A percentile compares a stretch with the other conserved stretches of the same genome.
These are phyloP conservation scores for Lampris incognitus DNA, from an alignment of 2,113 vertebrate genomes.

Conservation along the genomic window DNA sequence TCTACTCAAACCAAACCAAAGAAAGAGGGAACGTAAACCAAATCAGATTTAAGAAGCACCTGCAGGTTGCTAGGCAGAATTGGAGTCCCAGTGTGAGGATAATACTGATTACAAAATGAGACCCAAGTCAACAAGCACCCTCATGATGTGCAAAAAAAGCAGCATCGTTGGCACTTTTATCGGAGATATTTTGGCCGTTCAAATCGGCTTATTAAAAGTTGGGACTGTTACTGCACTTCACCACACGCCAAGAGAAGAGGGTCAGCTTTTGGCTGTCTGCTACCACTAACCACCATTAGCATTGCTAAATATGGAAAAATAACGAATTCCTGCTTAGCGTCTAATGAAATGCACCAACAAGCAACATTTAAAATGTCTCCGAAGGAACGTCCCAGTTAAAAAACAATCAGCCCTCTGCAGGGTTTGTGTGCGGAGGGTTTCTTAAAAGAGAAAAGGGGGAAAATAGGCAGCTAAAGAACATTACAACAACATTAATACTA, in stretches of 20 bases:
- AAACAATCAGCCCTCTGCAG: slow-evolving; percentile 33
- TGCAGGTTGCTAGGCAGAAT: slow-evolving; percentile 62
- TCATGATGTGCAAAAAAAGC: slow-evolving; percentile 13
- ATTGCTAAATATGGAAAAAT: slow-evolving; percentile 34
- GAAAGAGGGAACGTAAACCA: slow-evolving; percentile 53
- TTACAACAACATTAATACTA: slow-evolving; percentile 32
- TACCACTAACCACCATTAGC: slow-evolving; percentile 35
- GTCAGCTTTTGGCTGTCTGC: slow-evolving; percentile 26
- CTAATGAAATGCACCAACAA: slow-evolving; percentile 50
- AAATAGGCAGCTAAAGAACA: slow-evolving; percentile 1
- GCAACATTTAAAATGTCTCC: slow-evolving; percentile 48
- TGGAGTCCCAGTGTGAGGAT: slow-evolving; percentile 46
- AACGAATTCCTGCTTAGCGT: slow-evolving; percentile 26
- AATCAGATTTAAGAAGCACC: slow-evolving; percentile 74
- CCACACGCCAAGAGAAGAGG: slow-evolving; percentile 25
- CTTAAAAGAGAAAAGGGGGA: slow-evolving; percentile 58
- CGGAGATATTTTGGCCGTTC: slow-evolving; percentile 36
- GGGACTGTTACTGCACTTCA: slow-evolving; percentile 53
- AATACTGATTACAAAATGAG: slow-evolving; percentile 38
- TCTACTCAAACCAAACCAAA: slow-evolving; percentile 65
- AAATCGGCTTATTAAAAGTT: slow-evolving; percentile 54
- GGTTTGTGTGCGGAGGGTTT: slow-evolving; percentile 68
- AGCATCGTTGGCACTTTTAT: slow-evolving; percentile 34
- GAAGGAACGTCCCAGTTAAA: slow-evolving; percentile 45
- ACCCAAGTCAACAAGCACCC: slow-evolving; percentile 54